Evolutionary conservation across 2,797 vertebrate species (phyloP).

Genomic region (Mastacembelus armatus): DNA sequence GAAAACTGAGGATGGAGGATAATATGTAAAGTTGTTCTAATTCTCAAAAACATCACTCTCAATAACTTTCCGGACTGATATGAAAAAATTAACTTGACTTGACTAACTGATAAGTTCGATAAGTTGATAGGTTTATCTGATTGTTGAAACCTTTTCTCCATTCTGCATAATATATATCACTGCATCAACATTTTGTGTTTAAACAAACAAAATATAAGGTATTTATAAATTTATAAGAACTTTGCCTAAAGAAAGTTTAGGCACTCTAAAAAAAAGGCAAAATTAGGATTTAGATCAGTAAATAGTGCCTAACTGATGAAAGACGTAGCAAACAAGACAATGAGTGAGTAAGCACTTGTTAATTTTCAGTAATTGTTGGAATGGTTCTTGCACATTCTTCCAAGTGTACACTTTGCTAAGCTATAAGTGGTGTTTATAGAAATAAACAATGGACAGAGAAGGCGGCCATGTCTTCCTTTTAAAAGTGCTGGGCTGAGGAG

Average conservation of each 20-base stretch:
- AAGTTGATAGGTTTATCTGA: too few relatives aligned
- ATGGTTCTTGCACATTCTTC: neutral
- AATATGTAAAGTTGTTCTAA: neutral
- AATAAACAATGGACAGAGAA: conserved; percentile 30
- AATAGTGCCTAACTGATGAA: neutral
- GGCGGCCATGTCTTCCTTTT: neutral
- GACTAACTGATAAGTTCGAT: too few relatives aligned
- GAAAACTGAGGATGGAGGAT: neutral
- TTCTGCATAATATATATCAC: neutral
- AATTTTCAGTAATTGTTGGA: neutral
- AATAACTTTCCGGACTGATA: neutral
- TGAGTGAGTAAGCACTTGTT: neutral
- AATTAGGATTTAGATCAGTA: neutral
- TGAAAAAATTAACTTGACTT: neutral
- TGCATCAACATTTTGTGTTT: neutral
- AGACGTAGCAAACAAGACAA: neutral
- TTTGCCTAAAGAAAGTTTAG: neutral
- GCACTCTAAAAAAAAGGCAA: neutral
- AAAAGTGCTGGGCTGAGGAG: neutral
- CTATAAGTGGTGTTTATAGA: conserved; percentile 2
- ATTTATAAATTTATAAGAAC: too few relatives aligned
- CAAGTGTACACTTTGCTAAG: conserved; percentile 1
- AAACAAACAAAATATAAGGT: neutral
- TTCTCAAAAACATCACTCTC: conserved; percentile 3
- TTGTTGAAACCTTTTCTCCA: neutral